A percentile compares a stretch with the other conserved stretches of the same genome.
Evolutionary conservation across 1,140 invertebrate species (phyloP).

Genomic region (Cydia splendana): DNA sequence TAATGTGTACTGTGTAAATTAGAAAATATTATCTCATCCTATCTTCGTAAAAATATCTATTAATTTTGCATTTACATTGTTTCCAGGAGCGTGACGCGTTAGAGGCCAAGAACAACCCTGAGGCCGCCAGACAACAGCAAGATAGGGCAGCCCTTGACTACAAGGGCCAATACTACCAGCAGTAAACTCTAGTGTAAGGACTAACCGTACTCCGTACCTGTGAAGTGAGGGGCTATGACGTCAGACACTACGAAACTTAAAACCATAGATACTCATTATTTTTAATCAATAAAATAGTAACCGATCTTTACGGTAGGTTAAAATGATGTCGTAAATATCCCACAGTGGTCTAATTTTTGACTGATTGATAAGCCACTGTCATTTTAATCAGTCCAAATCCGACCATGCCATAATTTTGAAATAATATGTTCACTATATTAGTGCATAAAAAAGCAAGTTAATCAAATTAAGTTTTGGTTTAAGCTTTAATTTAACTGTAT

Average conservation of each 20-base stretch:
- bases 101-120: constrained; percentile 80
- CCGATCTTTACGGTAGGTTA: too few relatives aligned
- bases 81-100: constrained; percentile 76
- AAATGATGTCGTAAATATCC: neutral
- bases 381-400: neutral
- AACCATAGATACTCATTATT: too few relatives aligned
- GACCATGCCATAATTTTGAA: neutral
- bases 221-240: neutral
- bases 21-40: too few relatives aligned
- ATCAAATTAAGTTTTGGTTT: neutral
- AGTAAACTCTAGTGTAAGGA: constrained; percentile 51
- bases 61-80: too few relatives aligned
- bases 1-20: too few relatives aligned
- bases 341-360: neutral
- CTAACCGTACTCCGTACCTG: constrained; percentile 21
- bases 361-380: neutral
- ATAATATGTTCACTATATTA: neutral
- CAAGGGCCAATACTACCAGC: constrained; percentile 80
- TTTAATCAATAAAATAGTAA: too few relatives aligned
- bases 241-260: neutral
- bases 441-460: neutral
- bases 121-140: constrained; percentile 76
- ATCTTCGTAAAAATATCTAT: too few relatives aligned
- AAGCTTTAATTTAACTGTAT: constrained; percentile 2
- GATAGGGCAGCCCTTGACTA: constrained; percentile 80